Conservation (phyloP, 2,888 invertebrate species). For the Tiliacea citrago region DNA sequence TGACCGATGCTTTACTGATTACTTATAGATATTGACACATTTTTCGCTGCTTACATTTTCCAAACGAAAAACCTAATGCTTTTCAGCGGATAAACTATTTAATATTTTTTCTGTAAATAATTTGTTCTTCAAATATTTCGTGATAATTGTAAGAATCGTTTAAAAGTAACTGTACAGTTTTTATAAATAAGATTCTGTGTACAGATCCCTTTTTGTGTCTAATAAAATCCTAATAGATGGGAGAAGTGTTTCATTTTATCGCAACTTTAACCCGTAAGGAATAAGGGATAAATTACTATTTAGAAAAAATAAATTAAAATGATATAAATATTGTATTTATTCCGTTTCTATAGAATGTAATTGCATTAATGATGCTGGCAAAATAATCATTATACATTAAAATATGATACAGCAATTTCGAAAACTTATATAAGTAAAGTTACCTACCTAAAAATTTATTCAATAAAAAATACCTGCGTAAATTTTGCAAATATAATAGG, state of each 20-base stretch:
- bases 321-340: slow-evolving; percentile 86
- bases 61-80: background rate
- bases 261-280: background rate
- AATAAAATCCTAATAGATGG: slow-evolving; percentile 65
- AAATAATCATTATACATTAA: slow-evolving; percentile 78
- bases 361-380: slow-evolving; percentile 82
- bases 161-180: slow-evolving; percentile 64
- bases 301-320: slow-evolving; percentile 70
- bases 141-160: slow-evolving; percentile 63
- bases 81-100: slow-evolving; percentile 49
- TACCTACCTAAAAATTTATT: slow-evolving; percentile 63
- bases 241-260: slow-evolving; percentile 58
- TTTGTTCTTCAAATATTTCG: slow-evolving; percentile 52
- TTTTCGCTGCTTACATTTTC: slow-evolving; percentile 6
- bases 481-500: slow-evolving; percentile 63
- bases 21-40: background rate
- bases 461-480: slow-evolving; percentile 62
- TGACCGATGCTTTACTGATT: background rate
- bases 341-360: slow-evolving; percentile 84
- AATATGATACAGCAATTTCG: slow-evolving; percentile 79
- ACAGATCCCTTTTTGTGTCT: slow-evolving; percentile 67
- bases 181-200: slow-evolving; percentile 64
- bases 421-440: slow-evolving; percentile 75
- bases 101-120: slow-evolving; percentile 59
- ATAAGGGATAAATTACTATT: slow-evolving; percentile 18